Evolutionary conservation across 2,113 vertebrate species (phyloP).

Genomic region (Galbula dea): DNA sequence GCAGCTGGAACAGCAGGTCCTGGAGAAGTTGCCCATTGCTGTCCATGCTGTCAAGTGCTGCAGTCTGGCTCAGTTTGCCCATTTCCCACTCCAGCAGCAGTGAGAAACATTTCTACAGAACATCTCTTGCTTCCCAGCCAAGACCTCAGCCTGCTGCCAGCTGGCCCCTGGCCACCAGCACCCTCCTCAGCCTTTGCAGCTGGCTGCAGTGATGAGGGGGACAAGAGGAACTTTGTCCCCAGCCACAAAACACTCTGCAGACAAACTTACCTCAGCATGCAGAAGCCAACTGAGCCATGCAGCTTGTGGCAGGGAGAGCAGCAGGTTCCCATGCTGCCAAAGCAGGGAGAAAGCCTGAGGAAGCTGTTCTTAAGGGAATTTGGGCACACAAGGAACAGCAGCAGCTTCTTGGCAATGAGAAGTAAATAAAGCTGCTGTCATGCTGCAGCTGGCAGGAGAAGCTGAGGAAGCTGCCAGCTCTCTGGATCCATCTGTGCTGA

Average conservation of each 20-base stretch:
- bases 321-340: fast-evolving
- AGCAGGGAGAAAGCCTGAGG: neutral
- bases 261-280: neutral
- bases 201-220: neutral
- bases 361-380: neutral
- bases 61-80: neutral
- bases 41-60: fast-evolving
- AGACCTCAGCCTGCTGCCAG: neutral
- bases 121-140: neutral
- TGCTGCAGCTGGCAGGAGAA: fast-evolving
- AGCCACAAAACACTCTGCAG: neutral
- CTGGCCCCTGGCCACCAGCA: neutral
- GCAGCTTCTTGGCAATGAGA: neutral
- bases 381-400: neutral
- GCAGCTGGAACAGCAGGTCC: neutral
- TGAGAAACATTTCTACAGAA: neutral
- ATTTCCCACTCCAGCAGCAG: neutral
- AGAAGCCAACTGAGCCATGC: fast-evolving
- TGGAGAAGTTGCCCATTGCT: neutral
- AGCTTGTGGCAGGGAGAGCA: neutral
- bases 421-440: neutral
- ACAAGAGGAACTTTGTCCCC: neutral
- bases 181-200: neutral
- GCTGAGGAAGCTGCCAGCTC: neutral
- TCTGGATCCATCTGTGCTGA: fast-evolving